Base-by-base conservation (phyloP, 2,888 invertebrate species). In the Eupsilia transversa region DNA sequence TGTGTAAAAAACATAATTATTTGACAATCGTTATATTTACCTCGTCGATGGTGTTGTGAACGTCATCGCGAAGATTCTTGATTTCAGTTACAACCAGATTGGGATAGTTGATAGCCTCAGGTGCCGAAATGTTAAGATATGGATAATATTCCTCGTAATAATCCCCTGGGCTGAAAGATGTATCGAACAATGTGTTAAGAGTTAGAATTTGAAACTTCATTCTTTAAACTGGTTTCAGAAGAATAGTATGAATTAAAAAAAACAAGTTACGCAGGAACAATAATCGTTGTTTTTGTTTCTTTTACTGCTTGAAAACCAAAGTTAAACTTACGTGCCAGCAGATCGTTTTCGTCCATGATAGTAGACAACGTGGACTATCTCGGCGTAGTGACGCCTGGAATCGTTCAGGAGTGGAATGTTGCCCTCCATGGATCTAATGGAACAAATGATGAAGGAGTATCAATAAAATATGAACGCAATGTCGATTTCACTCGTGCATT, bases 301-400 rank as follows among this genome's bases (percentile, higher is more conserved):
- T 33, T 12, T 57, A 57, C 33, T 57, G 23, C 23, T n/a, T 14
- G 6, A 3, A 33, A 33, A 33, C 23, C 23, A 12, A 33, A 59
- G 1, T 43, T n/a, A 20, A 43, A 63, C 72, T 72, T 72, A 72
- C 72, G 0, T 0, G 27, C 41, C n/a, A 23, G 3, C 33, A 33
- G 20, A 9, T 14, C 4, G 6, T 0, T 0, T 0, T 0, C 4
- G 0, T 2, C 43, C 72, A 0, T 23, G 17, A 10, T 23, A 4
- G 43, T 23, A 1, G 27, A 72, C 17, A 10, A 72, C 72, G 27
- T 72, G 23, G 17, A 56, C 7, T 56, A 72, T 56, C 43, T 46
- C 72, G 1, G 43, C 23, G 35, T 72, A 72, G 7, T 72, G 72
- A 23, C 72, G 72, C 23, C 72, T 54, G 71, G 1, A 56, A 43